Base-by-base conservation (phyloP, 2,113 vertebrate species). In the Lophotis ruficrista region DNA sequence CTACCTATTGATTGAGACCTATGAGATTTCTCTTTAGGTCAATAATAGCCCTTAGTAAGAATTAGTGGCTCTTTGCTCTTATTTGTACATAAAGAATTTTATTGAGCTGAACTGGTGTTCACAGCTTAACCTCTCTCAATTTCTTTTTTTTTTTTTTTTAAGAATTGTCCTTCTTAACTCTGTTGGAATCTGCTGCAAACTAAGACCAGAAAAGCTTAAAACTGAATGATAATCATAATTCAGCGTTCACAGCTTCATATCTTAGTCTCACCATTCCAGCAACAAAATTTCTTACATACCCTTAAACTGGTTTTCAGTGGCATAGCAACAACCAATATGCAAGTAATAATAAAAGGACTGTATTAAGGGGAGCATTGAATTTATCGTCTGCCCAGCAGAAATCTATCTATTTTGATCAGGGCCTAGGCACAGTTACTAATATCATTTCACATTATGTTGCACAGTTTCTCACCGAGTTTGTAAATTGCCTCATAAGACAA, bases 361-460 rank as follows among this genome's bases (percentile, higher is more conserved):
- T 45, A 21, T 90, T 72, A 87, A 89, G 87, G 35, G 28, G 51
- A 93, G 45, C 56, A 56, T 21, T 61, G 81, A 83, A 93, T 95
- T 96, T 79, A 89, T 64, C 66, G 71, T 48, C 62, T 50, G 24
- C 78, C 83, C 91, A 77, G 51, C 12, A 60, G 83, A 96, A 91
- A 95, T 88, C 54, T 50, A 41, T 91, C 89, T 76, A 17, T 94
- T 89, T 71, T 64, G 61, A 68, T 73, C 43, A 33, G 73, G 83
- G 90, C 94, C 77, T 56, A 72, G 83, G 66, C 90, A 50, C 33
- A 54, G 79, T 90, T 83, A 79, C 88, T 93, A 86, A 93, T 92
- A 96, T 88, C 65, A 93, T 97, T 97, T 97, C 96, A 96, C 85
- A 94, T 91, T 66, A 6, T 17, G 70, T 83, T 86, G 73, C 94